A percentile compares a stretch with the other conserved stretches of the same genome.
These are phyloP conservation scores for Eucidaris tribuloides DNA, from an alignment of 35 echinoderm and acorn worm species.

Conservation along the genomic window DNA sequence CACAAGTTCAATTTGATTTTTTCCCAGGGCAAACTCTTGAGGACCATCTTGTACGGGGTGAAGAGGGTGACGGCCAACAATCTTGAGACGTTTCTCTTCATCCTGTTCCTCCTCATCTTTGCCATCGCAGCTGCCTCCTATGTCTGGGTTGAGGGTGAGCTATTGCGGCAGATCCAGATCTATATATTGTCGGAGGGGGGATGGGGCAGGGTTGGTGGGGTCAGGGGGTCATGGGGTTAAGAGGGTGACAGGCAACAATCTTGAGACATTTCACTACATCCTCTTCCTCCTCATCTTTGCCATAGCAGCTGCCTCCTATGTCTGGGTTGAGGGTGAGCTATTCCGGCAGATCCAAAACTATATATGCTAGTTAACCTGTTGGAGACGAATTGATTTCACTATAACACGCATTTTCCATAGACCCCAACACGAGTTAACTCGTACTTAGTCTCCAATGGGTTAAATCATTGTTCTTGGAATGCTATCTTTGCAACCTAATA, in stretches of 20 bases:
- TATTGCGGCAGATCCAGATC: too few relatives aligned
- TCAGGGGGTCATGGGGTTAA: slow-evolving; percentile 97
- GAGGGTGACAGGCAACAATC: slow-evolving; percentile 93
- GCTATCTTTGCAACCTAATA: too few relatives aligned
- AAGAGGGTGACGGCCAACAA: slow-evolving; percentile 99
- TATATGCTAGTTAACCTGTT: too few relatives aligned
- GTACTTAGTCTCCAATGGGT: too few relatives aligned
- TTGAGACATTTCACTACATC: slow-evolving; percentile 98
- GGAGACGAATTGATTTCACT: too few relatives aligned
- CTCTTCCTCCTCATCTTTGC: slow-evolving; percentile 96
- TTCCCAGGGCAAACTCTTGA: slow-evolving; percentile 78
- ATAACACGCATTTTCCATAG: too few relatives aligned
- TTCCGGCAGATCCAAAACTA: too few relatives aligned
- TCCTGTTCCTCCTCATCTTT: slow-evolving; percentile 95
- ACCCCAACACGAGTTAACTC: too few relatives aligned
- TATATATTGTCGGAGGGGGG: too few relatives aligned
- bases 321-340: slow-evolving; percentile 87
- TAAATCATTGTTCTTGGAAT: too few relatives aligned
- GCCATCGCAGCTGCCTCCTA: slow-evolving; percentile 96
- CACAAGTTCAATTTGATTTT: too few relatives aligned
- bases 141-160: slow-evolving; percentile 91
- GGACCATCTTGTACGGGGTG: slow-evolving; percentile 90
- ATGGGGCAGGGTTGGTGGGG: too few relatives aligned
- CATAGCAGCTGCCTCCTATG: slow-evolving; percentile 92
- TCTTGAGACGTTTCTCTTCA: slow-evolving; percentile 97